Conservation (phyloP, 2,113 vertebrate genomes). For the Pteronura brasiliensis region DNA sequence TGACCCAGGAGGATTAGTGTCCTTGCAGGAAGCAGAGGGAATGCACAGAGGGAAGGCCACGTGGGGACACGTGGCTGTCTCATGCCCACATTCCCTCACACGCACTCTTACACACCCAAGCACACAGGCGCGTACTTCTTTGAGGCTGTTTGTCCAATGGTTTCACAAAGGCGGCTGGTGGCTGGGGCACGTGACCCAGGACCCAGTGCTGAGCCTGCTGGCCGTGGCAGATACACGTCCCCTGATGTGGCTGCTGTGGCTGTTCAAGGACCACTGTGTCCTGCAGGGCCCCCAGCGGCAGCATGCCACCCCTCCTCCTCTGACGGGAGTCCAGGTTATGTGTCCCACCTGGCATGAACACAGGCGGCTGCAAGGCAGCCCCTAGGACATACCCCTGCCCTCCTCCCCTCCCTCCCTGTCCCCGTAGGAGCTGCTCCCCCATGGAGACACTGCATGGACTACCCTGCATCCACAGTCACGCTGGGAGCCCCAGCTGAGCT, state of each 20-base stretch:
- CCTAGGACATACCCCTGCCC: accelerated
- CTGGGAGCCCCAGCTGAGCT: not conserved
- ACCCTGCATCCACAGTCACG: not conserved
- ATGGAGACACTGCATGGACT: no score
- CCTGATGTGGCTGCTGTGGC: not conserved
- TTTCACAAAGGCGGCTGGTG: not conserved
- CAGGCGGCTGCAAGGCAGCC: accelerated
- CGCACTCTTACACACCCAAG: not conserved
- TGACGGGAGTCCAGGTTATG: not conserved
- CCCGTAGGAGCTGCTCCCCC: not conserved
- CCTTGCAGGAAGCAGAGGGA: no score
- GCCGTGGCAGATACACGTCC: not conserved
- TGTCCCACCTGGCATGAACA: not conserved
- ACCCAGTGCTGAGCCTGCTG: not conserved
- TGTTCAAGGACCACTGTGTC: not conserved
- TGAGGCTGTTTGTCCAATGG: not conserved
- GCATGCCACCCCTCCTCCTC: not conserved
- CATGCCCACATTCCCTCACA: not conserved
- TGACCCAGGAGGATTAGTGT: not conserved
- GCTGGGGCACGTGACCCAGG: not conserved
- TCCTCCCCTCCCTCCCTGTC: not conserved
- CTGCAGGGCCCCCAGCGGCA: not conserved
- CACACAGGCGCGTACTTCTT: not conserved
- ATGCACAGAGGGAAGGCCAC: not conserved
- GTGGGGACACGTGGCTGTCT: not conserved